These are phyloP conservation scores for Ichneumoninae sp. DNA, from an alignment of 2,888 invertebrate species.

Conservation along the genomic window DNA sequence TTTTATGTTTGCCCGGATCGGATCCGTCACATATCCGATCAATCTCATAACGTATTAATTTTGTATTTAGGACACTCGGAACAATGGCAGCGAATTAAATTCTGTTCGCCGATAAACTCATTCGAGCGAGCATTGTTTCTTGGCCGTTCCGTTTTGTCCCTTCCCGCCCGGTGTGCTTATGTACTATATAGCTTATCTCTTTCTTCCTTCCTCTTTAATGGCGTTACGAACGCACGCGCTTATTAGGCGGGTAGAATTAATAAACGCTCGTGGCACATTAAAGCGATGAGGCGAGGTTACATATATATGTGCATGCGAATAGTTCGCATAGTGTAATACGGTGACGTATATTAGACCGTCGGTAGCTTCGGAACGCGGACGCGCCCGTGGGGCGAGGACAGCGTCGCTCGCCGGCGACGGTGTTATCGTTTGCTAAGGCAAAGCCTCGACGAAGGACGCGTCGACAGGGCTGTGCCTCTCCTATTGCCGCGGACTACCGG, in stretches of 20 bases:
- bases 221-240: constrained; percentile 37
- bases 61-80: no score
- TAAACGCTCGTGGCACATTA: constrained; percentile 55
- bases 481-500: background rate
- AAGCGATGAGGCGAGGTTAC: constrained; percentile 1
- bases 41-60: no score
- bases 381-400: constrained; percentile 41
- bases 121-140: no score
- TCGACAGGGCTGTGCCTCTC: constrained; percentile 1
- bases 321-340: constrained; percentile 20
- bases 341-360: constrained; percentile 42
- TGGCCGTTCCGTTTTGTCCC: no score
- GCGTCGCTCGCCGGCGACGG: background rate
- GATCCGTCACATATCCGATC: no score
- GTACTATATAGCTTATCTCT: constrained; percentile 19
- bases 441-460: constrained; percentile 58
- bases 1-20: no score
- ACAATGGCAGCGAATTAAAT: no score
- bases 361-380: background rate
- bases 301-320: background rate
- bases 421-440: constrained; percentile 35
- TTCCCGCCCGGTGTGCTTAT: background rate
- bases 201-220: constrained; percentile 28
- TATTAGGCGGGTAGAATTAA: constrained; percentile 68
- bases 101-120: no score